Evolutionary conservation across 1,140 invertebrate genomes (phyloP), one percentile per base, ranked within the genome.

Genomic region (Hylyphantes graminicola): DNA sequence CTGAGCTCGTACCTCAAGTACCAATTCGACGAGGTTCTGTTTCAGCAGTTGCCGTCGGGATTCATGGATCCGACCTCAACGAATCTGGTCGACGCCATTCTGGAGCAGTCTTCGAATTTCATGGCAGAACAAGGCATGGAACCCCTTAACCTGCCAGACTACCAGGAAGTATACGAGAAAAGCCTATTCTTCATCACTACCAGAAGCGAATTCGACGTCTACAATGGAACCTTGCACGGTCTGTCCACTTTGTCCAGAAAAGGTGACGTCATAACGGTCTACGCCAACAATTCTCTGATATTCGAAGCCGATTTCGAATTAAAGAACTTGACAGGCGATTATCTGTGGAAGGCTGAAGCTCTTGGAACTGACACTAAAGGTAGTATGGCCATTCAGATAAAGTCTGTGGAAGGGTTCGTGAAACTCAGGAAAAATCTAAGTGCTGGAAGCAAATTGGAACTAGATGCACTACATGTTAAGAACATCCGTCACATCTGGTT

Each of bases 291-390:
- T 48, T 65, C 73, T 63, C 11, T 87, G 4, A 68, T 75, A 10
- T 73, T 87, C 2, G 87, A 88, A 72, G 87, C 87, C 13, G 76
- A 84, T 55, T 72, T 88, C 13, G 87, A 85, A 17, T 88, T 88
- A 9, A 2, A 67, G 10, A 87, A 87, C 72, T 50, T 88, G n/a
- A 87, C 86, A 7, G 86, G 83, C 0, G 65, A 17, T 13, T 88
- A 86, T 65, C 35, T 68, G 10, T 88, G 87, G 87, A 4, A 10
- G 0, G 57, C 80, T 8, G 19, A 80, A 2, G 7, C 86, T 10
- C 12, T 87, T 35, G 81, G 84, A 15, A 50, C 75, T 0, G 73
- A 76, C n/a, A 67, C 61, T 0, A 21, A 35, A 21, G 82, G 82
- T 7, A 54, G 51, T 5, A n/a, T 86, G 17, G 76, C 79, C 0